Percentiles rank a stretch among this genome's conserved stretches.
Evolutionary conservation across 2,797 vertebrate species (phyloP).

Genomic region (Characodon lateralis): DNA sequence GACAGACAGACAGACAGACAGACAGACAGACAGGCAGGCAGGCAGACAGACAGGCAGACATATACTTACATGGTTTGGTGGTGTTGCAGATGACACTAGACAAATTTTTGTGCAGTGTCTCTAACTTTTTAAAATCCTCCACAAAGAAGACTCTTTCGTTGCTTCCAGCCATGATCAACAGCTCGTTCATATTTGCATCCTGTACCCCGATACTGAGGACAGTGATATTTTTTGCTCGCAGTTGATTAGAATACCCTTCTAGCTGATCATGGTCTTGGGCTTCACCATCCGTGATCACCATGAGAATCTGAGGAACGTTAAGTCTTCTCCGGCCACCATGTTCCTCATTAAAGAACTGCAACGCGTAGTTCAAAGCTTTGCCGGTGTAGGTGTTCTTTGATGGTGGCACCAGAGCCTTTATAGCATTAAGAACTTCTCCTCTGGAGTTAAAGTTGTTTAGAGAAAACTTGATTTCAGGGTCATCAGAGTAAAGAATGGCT

Average conservation of each 20-base stretch:
- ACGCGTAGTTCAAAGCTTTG: conserved; percentile 66
- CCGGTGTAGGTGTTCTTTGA: conserved; percentile 53
- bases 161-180: conserved; percentile 66
- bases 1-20: no score
- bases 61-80: conserved; percentile 70
- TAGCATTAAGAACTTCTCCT: conserved; percentile 53
- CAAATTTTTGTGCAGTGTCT: conserved; percentile 61
- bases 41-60: no score
- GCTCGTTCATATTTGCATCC: conserved; percentile 30
- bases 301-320: conserved; percentile 67
- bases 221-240: conserved; percentile 50
- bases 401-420: conserved; percentile 23
- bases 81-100: conserved; percentile 63
- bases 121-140: conserved; percentile 57
- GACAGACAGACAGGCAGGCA: no score
- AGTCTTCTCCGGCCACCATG: conserved; percentile 58
- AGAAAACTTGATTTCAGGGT: conserved; percentile 35
- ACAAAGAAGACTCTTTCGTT: conserved; percentile 66
- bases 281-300: conserved; percentile 77
- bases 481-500: conserved; percentile 61
- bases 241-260: conserved; percentile 20
- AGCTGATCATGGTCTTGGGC: conserved; percentile 46
- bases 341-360: conserved; percentile 54
- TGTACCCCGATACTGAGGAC: conserved; percentile 75
- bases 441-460: conserved; percentile 58